Percentiles rank a stretch among this genome's conserved stretches.
Conservation (phyloP, 1,140 invertebrate species). For the Dryas iulia region DNA sequence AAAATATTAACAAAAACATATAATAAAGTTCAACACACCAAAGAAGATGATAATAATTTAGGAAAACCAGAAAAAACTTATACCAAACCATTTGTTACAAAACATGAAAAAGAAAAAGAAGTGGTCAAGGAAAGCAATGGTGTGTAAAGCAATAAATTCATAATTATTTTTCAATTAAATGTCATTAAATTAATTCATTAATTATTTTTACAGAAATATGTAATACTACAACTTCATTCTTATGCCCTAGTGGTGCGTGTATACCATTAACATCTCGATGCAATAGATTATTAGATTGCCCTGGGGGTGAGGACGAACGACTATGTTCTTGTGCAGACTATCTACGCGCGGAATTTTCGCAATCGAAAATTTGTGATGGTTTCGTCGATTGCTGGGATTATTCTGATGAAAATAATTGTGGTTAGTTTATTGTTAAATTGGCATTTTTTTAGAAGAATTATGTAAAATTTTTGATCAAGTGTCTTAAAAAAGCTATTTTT, state of each 20-base stretch:
- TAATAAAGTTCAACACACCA: slow-evolving; percentile 79
- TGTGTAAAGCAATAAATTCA: slow-evolving; percentile 42
- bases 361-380: slow-evolving; percentile 90
- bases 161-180: too few relatives aligned
- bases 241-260: slow-evolving; percentile 85
- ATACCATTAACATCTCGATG: slow-evolving; percentile 85
- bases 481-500: not conserved
- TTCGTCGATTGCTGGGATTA: slow-evolving; percentile 90
- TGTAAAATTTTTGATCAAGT: not conserved
- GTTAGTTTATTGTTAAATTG: slow-evolving; percentile 57
- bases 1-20: slow-evolving; percentile 84
- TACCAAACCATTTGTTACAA: slow-evolving; percentile 51
- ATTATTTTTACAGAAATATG: slow-evolving; percentile 69
- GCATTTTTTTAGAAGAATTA: slow-evolving; percentile 7
- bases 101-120: slow-evolving; percentile 52
- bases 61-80: slow-evolving; percentile 59
- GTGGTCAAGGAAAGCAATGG: slow-evolving; percentile 35
- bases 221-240: slow-evolving; percentile 74
- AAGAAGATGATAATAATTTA: slow-evolving; percentile 70
- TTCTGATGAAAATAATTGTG: slow-evolving; percentile 89
- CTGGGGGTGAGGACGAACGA: slow-evolving; percentile 86
- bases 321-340: slow-evolving; percentile 90
- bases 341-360: slow-evolving; percentile 84
- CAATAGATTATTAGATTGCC: slow-evolving; percentile 88
- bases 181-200: not conserved